Percentiles rank a stretch among this genome's conserved stretches.
Conservation (phyloP, 2,797 vertebrate species). For the Lagocephalus sceleratus region DNA sequence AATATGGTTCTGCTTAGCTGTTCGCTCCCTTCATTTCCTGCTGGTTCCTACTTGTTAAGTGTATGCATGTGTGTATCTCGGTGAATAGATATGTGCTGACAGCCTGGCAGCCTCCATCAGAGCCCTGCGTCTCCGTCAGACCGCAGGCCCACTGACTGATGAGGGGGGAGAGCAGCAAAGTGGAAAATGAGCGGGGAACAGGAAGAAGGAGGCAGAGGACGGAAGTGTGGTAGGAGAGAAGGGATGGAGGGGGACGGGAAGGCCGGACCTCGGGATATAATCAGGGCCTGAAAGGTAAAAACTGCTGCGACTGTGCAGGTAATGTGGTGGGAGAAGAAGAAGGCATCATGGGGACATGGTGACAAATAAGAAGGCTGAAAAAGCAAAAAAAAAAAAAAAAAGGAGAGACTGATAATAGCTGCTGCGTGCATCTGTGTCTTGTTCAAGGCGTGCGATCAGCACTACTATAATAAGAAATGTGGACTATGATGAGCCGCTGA, state of each 20-base stretch:
- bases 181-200: constrained; percentile 53
- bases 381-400: constrained; percentile 1
- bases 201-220: constrained; percentile 8
- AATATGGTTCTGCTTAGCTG: constrained; percentile 13
- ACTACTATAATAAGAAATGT: constrained; percentile 74
- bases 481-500: constrained; percentile 69
- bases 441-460: too few species aligned
- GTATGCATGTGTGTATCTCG: constrained; percentile 33
- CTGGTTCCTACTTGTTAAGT: constrained; percentile 36
- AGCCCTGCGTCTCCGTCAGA: constrained; percentile 62
- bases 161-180: constrained; percentile 58
- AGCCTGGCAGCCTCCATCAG: constrained; percentile 73
- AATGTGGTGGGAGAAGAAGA: constrained; percentile 4
- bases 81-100: constrained; percentile 62
- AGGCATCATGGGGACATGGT: not conserved
- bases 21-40: constrained; percentile 7
- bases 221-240: constrained; percentile 25
- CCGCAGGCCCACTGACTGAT: constrained; percentile 63
- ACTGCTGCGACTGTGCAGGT: constrained; percentile 1
- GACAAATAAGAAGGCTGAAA: constrained; percentile 12
- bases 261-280: constrained; percentile 30
- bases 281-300: constrained; percentile 2
- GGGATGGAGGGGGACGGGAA: constrained; percentile 12
- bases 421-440: constrained; percentile 30
- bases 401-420: constrained; percentile 22